phyloP scores from a whole-genome alignment of 2,797 vertebrate species.

The Enoplosus armatus region DNA sequence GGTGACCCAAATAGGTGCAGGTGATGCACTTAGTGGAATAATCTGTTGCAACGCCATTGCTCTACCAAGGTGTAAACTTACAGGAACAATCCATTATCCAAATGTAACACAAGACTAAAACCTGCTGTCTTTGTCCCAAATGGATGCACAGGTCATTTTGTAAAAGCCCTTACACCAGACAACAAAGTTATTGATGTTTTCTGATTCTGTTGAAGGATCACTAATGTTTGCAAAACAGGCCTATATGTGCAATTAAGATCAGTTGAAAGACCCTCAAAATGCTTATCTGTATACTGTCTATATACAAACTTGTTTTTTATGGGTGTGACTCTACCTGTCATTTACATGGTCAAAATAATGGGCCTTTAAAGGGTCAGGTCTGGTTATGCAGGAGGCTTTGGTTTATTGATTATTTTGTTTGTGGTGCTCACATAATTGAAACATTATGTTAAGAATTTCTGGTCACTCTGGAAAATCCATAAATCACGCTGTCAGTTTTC shows the following conservation, averaged over 20 bases:
- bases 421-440: neutral
- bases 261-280: neutral
- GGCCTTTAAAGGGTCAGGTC: neutral
- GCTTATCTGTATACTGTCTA: neutral
- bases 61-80: conserved; percentile 52
- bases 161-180: conserved; percentile 18
- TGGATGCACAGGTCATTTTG: conserved; percentile 27
- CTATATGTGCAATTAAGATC: neutral
- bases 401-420: neutral
- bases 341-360: neutral
- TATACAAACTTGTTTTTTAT: neutral
- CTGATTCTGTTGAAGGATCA: neutral
- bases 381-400: neutral
- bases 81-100: conserved; percentile 48
- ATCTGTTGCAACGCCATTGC: conserved; percentile 27
- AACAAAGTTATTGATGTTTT: conserved; percentile 26
- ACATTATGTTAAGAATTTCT: too few relatives aligned
- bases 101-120: conserved; percentile 44
- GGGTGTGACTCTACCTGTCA: neutral
- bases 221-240: neutral
- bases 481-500: neutral
- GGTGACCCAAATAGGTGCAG: conserved; percentile 66
- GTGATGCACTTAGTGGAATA: conserved; percentile 51
- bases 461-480: neutral
- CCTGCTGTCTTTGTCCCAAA: conserved; percentile 19